Percentiles rank a stretch among this genome's conserved stretches.
Evolutionary conservation across 1,140 invertebrate genomes (phyloP).

Genomic region (Phortica variegata): DNA sequence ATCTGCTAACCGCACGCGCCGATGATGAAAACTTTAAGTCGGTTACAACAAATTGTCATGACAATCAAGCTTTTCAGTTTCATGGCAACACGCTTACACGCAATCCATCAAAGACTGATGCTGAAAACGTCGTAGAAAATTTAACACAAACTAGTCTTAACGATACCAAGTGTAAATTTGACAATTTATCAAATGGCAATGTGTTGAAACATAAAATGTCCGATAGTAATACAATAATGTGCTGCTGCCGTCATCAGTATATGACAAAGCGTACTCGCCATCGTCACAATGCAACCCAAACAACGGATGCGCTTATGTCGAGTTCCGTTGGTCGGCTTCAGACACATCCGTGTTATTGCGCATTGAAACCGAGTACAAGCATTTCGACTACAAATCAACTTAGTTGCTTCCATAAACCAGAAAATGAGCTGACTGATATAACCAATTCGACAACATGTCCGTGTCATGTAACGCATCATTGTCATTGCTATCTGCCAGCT

Average conservation of each 20-base stretch:
- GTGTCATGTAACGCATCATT: slow-evolving; percentile 37
- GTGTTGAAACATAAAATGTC: no score
- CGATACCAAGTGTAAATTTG: slow-evolving; percentile 27
- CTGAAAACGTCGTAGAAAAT: slow-evolving; percentile 30
- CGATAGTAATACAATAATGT: neutral
- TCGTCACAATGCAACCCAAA: slow-evolving; percentile 52
- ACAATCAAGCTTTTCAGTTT: slow-evolving; percentile 52
- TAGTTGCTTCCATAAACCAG: no score
- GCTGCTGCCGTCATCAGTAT: slow-evolving; percentile 23
- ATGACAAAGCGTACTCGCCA: slow-evolving; percentile 26
- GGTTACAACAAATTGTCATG: slow-evolving; percentile 46
- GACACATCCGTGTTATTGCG: neutral
- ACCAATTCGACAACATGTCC: neutral
- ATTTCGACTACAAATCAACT: no score
- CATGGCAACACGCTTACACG: slow-evolving; percentile 42
- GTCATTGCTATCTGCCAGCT: slow-evolving; percentile 21
- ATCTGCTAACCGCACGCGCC: slow-evolving; percentile 43
- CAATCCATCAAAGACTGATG: slow-evolving; percentile 13
- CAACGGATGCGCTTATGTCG: slow-evolving; percentile 7
- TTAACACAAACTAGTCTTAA: neutral
- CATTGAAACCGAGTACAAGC: neutral
- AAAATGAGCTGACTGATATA: neutral
- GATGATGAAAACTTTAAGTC: slow-evolving; percentile 45
- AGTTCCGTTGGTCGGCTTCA: slow-evolving; percentile 28
- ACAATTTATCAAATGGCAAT: slow-evolving; percentile 14